Evolutionary conservation across 2,797 vertebrate species (phyloP).

Genomic region (Streptopelia turtur): DNA sequence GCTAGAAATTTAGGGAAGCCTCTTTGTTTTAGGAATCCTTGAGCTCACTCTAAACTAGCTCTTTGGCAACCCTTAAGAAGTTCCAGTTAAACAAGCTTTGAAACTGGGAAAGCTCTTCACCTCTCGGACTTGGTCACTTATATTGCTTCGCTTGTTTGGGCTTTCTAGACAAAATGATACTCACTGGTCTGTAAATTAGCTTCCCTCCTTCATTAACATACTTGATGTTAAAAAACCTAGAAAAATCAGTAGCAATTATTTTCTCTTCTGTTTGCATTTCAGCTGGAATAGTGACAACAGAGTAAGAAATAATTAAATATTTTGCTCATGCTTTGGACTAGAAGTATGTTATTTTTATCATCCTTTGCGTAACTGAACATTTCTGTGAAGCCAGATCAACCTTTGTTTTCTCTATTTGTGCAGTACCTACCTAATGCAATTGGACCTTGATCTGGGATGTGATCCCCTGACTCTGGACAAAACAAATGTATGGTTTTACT

Average conservation of each 20-base stretch:
- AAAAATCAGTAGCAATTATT: not conserved
- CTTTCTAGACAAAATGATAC: not conserved
- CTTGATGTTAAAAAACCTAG: not conserved
- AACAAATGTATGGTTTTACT: not conserved
- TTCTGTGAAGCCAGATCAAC: not conserved
- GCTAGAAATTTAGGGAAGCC: not conserved
- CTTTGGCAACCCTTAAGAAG: not conserved
- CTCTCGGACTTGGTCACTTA: not conserved
- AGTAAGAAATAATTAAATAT: not conserved
- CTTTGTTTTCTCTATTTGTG: not conserved
- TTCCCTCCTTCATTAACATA: not conserved
- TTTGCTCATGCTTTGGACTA: not conserved
- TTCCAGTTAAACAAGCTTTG: not conserved
- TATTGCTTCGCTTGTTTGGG: not conserved
- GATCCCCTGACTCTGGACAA: not conserved
- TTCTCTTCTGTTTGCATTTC: not conserved
- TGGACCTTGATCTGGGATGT: not conserved
- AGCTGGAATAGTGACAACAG: not conserved
- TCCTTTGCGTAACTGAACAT: not conserved
- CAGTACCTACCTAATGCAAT: not conserved
- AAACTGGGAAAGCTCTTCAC: not conserved
- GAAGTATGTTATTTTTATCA: not conserved
- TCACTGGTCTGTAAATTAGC: not conserved
- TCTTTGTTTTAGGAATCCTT: slow-evolving; percentile 15
- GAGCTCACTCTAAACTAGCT: not conserved